Base-by-base conservation (phyloP, 2,888 invertebrate genomes). In the Willowsia nigromaculata region DNA sequence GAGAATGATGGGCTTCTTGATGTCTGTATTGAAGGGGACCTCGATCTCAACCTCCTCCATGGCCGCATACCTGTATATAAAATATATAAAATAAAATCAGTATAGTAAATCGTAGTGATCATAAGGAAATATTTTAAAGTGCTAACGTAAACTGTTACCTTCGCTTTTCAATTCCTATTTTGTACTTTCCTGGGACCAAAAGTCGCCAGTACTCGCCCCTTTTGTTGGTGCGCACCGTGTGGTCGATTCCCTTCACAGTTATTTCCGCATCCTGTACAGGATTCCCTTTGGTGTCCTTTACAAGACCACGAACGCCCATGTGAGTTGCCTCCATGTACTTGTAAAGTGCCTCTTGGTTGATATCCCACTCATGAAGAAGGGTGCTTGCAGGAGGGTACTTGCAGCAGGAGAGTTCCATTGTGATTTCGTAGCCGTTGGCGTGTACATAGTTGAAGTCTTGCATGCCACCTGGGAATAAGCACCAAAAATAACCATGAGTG, bases 381-480 rank as follows among this genome's bases (percentile, higher is more conserved):
- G 95, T 95, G 0, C 94, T 94, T 0, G 97, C 96, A 0, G 93
- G 90, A 0, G 99, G 99, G 94, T 96, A 99, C 94, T 99, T 99
- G 94, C 97, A 97, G 94, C 99, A 99, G 62, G 98, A 98, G 93
- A 99, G 94, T 94, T 99, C 99, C 93, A 99, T 96, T 0, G 99
- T 99, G 87, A 99, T 96, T 94, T 99, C 99, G 94, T 98, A 98
- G 93, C 98, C 98, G 94, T 99, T 99, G 1, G 98, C 98, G 93
- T 97, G 96, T 3, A 97, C 95, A 94, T 99, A 99, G 95, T 99
- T 99, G 95, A 97, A 99, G 94, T 99, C 99, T 94, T 97, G 97
- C 99, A 99, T 99, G 62, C 99, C 99, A 93, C 98, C 97, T 96
- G 94, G 91, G 91, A 1, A 56, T 11, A 56, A 5, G 13, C 2